Base-by-base conservation (phyloP, 2,113 vertebrate species). In the Onychostoma macrolepis region DNA sequence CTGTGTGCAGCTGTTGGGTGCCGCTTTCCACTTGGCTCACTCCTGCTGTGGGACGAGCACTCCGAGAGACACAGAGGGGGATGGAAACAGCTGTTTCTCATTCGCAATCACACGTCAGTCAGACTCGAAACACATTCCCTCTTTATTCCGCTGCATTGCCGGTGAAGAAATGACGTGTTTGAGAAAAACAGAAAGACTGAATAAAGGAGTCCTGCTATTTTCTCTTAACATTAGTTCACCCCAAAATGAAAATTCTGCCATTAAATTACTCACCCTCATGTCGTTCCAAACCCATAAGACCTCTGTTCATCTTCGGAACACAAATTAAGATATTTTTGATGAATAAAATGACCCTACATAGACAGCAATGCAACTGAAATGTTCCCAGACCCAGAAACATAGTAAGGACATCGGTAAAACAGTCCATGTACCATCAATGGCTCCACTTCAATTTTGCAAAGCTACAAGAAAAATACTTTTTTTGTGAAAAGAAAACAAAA, bases 71-170 rank as follows among this genome's bases (percentile, higher is more conserved):
- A 80, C 2, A n/a, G 85, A 56, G 77, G 65, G 63, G 48, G 45
- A 71, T 53, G 71, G 50, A 80, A 86, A 80, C 85, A 86, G 85
- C 85, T 86, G 85, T 19, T 86, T 86, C 85, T 56, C 77, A 86
- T 79, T 86, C 8, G 2, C 28, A 24, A 80, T 53, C 19, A 58
- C 30, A 80, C 19, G 41, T 85, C 56, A 50, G 28, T 86, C 58
- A 80, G 61, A 48, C 43, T 48, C 28, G 33, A 38, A 86, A 80
- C 41, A 53, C 33, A 69, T 48, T 74, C 67, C 12, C 69, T 72
- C 67, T 74, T 56, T 84, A 84, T 74, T 72, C 13, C 2, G 15
- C 41, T 53, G 45, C 13, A 4, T 24, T 26, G n/a, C 24, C 4
- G 6, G 9, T 9, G 4, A 69, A 82, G 38, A 81, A 63, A 63